Conservation (phyloP, 2,888 invertebrate species). For the Morpho deidamia region DNA sequence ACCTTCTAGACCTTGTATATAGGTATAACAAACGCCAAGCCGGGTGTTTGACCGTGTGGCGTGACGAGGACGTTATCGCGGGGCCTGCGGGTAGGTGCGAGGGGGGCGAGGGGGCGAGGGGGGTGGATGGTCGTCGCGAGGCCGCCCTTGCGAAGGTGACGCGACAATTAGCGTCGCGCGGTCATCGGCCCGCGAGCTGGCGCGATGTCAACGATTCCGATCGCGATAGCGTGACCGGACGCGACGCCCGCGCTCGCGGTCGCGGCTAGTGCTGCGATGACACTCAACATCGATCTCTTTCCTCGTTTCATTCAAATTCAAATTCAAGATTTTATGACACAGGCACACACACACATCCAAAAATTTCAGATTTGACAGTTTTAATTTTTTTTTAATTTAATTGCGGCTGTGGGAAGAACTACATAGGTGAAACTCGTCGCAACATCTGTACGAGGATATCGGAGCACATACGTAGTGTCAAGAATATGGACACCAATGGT, state of each 20-base stretch:
- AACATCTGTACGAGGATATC: too few relatives aligned
- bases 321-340: not conserved
- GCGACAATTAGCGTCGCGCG: conserved; percentile 72
- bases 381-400: too few relatives aligned
- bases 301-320: too few relatives aligned
- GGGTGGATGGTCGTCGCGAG: conserved; percentile 20
- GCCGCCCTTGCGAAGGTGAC: conserved; percentile 55
- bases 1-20: not conserved
- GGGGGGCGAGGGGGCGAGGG: conserved; percentile 23
- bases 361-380: too few relatives aligned
- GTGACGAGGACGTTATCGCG: conserved; percentile 41
- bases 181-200: conserved; percentile 65
- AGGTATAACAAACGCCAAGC: conserved; percentile 20
- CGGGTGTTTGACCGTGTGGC: conserved; percentile 38
- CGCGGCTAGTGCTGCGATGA: conserved; percentile 36
- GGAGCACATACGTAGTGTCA: too few relatives aligned
- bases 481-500: too few relatives aligned
- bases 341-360: too few relatives aligned
- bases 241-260: conserved; percentile 53
- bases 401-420: too few relatives aligned
- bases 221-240: conserved; percentile 49
- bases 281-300: not conserved
- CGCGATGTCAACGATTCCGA: conserved; percentile 75
- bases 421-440: too few relatives aligned
- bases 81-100: conserved; percentile 20